Evolutionary conservation across 2,888 invertebrate species (phyloP).

Genomic region (Arge pagana): DNA sequence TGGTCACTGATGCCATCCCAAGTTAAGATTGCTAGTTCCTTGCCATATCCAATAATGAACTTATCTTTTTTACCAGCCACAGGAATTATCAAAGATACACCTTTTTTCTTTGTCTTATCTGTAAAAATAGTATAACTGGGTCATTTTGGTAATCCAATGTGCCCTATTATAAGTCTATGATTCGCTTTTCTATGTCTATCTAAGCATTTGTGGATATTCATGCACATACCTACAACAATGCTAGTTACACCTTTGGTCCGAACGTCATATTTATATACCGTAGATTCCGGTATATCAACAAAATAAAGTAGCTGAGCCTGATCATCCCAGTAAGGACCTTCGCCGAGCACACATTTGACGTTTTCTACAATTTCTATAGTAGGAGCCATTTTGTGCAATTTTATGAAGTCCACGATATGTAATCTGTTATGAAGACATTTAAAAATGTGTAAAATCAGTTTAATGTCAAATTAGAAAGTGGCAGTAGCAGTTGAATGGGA

Average conservation of each 20-base stretch:
- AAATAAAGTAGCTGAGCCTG: conserved; percentile 17
- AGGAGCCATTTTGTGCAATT: conserved; percentile 14
- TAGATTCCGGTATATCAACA: conserved; percentile 18
- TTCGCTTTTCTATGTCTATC: no score
- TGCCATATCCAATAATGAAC: conserved; percentile 17
- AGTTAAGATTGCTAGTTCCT: conserved; percentile 13
- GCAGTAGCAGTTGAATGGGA: no score
- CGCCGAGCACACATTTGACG: conserved; percentile 8
- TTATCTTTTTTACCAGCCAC: conserved; percentile 13
- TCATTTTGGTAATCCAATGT: no score
- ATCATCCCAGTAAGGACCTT: conserved; percentile 23
- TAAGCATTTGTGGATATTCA: no score
- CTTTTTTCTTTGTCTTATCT: conserved; percentile 13
- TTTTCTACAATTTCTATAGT: conserved; percentile 13
- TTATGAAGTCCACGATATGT: no score
- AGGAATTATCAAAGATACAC: conserved; percentile 16
- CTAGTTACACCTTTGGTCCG: conserved; percentile 9
- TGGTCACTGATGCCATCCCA: conserved; percentile 16
- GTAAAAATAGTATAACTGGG: no score
- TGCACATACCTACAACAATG: conserved; percentile 15
- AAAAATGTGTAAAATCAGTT: no score
- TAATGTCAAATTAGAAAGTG: no score
- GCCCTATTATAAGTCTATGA: no score
- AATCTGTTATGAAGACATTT: no score
- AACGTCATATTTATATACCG: conserved; percentile 13